Evolutionary conservation across 2,888 invertebrate genomes (phyloP).

Genomic region (Agrotis segetum): DNA sequence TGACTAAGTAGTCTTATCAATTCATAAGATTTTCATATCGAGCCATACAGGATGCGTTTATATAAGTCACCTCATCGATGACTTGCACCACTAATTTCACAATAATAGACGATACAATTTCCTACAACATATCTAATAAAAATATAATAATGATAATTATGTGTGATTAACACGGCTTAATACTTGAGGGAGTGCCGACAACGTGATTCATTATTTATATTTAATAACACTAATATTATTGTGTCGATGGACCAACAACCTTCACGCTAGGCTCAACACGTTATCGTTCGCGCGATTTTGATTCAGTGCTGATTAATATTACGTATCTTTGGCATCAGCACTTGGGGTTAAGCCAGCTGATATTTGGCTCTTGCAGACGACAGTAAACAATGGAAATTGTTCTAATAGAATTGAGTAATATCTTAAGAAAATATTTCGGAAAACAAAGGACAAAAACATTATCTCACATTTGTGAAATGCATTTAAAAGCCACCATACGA

Average conservation of each 20-base stretch:
- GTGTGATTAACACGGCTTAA: slow-evolving; percentile 33
- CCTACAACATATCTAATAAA: slow-evolving; percentile 28
- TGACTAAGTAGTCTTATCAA: slow-evolving; percentile 6
- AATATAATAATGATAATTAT: slow-evolving; percentile 36
- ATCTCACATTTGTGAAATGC: background rate
- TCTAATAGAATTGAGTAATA: background rate
- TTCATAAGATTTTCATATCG: slow-evolving; percentile 11
- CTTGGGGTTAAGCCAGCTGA: slow-evolving; percentile 44
- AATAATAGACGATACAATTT: slow-evolving; percentile 2
- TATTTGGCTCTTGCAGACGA: slow-evolving; percentile 29
- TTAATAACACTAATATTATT: slow-evolving; percentile 48
- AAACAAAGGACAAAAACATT: background rate
- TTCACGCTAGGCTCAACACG: slow-evolving; percentile 25
- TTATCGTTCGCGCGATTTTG: slow-evolving; percentile 38
- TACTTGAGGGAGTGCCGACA: slow-evolving; percentile 43
- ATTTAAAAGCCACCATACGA: background rate
- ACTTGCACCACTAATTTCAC: slow-evolving; percentile 3
- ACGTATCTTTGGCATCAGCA: slow-evolving; percentile 34
- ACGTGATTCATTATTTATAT: slow-evolving; percentile 37
- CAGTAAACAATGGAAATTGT: background rate
- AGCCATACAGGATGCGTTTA: slow-evolving; percentile 3
- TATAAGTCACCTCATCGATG: slow-evolving; percentile 6
- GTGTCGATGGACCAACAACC: slow-evolving; percentile 40
- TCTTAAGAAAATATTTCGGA: background rate
- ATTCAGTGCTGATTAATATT: slow-evolving; percentile 22